Percentiles rank a stretch among this genome's conserved stretches.
Conservation (phyloP, 2,113 vertebrate species). For the Pangasianodon gigas region DNA sequence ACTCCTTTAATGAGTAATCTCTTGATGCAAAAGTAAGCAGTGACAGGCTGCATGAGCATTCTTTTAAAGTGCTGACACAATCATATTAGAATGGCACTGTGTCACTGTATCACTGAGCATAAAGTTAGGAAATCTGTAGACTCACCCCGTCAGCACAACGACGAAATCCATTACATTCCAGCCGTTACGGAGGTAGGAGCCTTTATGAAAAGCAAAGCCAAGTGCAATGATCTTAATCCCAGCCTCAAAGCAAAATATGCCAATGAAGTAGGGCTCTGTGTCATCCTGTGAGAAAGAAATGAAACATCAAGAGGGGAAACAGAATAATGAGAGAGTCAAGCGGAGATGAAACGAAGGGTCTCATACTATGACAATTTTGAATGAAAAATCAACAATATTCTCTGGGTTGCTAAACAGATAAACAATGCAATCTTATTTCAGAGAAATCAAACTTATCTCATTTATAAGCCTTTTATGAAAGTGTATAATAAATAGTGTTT, state of each 20-base stretch:
- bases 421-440: too few species aligned
- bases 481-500: background rate
- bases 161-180: slow-evolving; percentile 99
- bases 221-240: slow-evolving; percentile 95
- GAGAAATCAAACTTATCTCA: background rate
- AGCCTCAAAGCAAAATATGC: slow-evolving; percentile 97
- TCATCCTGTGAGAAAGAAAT: slow-evolving; percentile 78
- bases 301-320: background rate
- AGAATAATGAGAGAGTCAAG: background rate
- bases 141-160: slow-evolving; percentile 94
- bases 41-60: background rate
- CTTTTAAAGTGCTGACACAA: background rate
- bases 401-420: background rate
- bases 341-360: background rate
- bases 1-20: background rate
- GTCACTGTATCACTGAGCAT: slow-evolving; percentile 1
- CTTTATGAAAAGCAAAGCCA: slow-evolving; percentile 94
- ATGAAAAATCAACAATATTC: background rate
- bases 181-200: slow-evolving; percentile 90
- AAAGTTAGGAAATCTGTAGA: slow-evolving; percentile 51
- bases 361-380: background rate
- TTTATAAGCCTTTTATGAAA: background rate
- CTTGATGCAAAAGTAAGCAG: background rate
- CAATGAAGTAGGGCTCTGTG: slow-evolving; percentile 96
- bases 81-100: background rate